phyloP scores from a whole-genome alignment of 92 coral and sea anemone genomes.

The Actinernus sp. region DNA sequence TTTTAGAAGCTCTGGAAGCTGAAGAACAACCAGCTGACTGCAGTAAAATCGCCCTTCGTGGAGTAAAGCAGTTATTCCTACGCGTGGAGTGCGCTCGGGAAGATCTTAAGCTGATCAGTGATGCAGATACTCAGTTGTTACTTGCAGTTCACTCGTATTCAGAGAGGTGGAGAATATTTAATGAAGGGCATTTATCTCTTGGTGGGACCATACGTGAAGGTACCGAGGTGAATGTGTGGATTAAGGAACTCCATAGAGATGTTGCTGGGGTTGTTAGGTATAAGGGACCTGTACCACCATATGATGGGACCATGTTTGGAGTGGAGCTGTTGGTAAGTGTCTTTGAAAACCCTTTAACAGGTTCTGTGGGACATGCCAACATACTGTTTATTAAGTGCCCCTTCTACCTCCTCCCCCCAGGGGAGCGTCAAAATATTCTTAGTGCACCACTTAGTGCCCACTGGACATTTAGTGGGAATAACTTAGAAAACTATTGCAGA shows the following conservation, averaged over 20 bases:
- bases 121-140: slow-evolving; percentile 53
- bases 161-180: slow-evolving; percentile 60
- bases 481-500: too few relatives aligned
- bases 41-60: slow-evolving; percentile 55
- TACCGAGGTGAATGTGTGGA: slow-evolving; percentile 62
- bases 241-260: slow-evolving; percentile 71
- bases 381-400: too few relatives aligned
- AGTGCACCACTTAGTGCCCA: too few relatives aligned
- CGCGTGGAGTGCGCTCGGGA: slow-evolving; percentile 61
- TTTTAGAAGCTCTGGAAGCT: slow-evolving; percentile 52
- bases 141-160: slow-evolving; percentile 73
- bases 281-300: slow-evolving; percentile 78
- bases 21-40: slow-evolving; percentile 49
- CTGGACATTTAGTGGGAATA: too few relatives aligned
- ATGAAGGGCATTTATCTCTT: slow-evolving; percentile 21
- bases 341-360: background rate
- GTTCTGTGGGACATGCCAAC: background rate
- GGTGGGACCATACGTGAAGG: slow-evolving; percentile 60
- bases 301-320: slow-evolving; percentile 92
- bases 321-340: slow-evolving; percentile 77
- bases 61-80: slow-evolving; percentile 69
- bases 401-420: too few relatives aligned
- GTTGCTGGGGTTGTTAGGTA: slow-evolving; percentile 67
- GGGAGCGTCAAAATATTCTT: too few relatives aligned
- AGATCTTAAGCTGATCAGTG: slow-evolving; percentile 47